Evolutionary conservation across 2,113 vertebrate genomes (phyloP).

Genomic region (Burhinus oedicnemus): DNA sequence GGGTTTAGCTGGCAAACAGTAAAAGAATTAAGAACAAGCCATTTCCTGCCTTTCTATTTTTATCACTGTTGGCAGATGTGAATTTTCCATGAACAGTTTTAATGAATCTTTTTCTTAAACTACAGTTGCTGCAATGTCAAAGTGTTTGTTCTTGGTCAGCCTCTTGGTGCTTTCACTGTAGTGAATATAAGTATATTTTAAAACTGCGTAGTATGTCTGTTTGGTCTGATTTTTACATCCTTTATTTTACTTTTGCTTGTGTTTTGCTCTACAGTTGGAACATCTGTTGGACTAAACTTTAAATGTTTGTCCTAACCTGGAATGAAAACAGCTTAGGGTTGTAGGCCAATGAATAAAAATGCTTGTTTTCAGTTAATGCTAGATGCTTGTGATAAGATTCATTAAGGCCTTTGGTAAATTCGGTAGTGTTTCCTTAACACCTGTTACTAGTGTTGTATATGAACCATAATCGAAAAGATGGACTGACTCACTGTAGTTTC

Average conservation of each 20-base stretch:
- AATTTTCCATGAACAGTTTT: neutral
- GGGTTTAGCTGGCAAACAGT: neutral
- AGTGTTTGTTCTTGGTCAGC: neutral
- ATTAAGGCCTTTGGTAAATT: neutral
- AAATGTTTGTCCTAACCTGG: neutral
- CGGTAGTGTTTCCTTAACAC: too few species aligned
- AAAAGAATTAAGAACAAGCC: neutral
- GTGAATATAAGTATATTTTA: neutral
- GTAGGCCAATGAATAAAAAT: neutral
- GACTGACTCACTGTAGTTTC: neutral
- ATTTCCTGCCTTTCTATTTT: conserved; percentile 16
- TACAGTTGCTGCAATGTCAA: neutral
- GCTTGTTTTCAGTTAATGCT: neutral
- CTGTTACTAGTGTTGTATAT: neutral
- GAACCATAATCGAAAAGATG: neutral
- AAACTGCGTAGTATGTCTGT: neutral
- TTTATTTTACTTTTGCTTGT: neutral
- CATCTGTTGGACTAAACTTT: neutral
- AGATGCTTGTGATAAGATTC: neutral
- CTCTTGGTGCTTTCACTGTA: neutral
- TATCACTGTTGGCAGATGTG: neutral
- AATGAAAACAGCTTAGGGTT: neutral
- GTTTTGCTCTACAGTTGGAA: neutral
- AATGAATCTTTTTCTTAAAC: neutral
- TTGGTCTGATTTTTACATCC: neutral